These are phyloP conservation scores for Ylistrum balloti DNA, from an alignment of 1,140 invertebrate species.

Conservation along the genomic window DNA sequence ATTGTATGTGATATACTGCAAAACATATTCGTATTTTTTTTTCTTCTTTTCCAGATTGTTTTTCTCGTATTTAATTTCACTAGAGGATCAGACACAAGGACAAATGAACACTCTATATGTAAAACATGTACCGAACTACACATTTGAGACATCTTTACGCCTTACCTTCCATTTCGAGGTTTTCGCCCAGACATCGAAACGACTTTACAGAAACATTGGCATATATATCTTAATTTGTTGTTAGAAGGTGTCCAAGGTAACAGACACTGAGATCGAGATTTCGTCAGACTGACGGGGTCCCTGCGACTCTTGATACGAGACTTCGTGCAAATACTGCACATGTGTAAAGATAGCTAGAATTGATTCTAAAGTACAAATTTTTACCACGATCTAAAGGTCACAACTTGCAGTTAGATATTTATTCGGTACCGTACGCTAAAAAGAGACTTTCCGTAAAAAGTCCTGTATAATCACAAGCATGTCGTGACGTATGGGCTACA, in stretches of 20 bases:
- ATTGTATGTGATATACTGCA: no score
- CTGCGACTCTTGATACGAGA: neutral
- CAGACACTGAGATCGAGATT: neutral
- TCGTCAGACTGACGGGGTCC: neutral
- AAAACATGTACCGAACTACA: neutral
- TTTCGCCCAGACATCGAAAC: neutral
- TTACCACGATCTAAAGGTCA: neutral
- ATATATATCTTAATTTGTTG: slow-evolving; percentile 19
- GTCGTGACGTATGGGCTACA: no score
- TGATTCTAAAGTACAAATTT: neutral
- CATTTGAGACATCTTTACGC: neutral
- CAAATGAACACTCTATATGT: no score
- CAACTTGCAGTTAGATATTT: neutral
- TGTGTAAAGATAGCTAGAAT: neutral
- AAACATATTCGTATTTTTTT: no score
- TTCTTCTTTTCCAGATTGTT: no score
- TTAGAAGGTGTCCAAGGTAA: neutral
- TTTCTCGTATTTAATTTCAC: no score
- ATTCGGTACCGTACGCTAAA: neutral
- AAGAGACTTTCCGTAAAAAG: no score
- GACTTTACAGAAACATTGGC: neutral
- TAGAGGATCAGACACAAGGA: no score
- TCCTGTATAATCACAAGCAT: no score
- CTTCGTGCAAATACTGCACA: neutral
- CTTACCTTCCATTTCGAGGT: neutral